phyloP scores from a whole-genome alignment of 2,113 vertebrate genomes.

The Forbesichthys papilliferus region DNA sequence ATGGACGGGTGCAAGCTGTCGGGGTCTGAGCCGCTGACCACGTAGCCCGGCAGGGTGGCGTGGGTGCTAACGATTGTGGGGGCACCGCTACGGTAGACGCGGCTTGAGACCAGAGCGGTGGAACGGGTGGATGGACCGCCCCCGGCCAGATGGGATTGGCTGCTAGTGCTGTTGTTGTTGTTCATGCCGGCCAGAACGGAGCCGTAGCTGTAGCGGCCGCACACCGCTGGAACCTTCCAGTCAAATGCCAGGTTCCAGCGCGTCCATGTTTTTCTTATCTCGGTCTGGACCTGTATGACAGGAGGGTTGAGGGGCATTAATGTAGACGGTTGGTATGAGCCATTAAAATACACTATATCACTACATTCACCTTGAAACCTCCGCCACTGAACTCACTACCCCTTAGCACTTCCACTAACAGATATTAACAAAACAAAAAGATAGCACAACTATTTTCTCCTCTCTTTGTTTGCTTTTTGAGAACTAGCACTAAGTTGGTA shows the following conservation, averaged over 20 bases:
- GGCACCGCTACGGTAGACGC: slow-evolving; percentile 47
- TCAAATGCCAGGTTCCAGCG: slow-evolving; percentile 82
- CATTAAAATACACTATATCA: background rate
- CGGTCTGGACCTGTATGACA: slow-evolving; percentile 81
- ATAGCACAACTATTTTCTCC: too few species aligned
- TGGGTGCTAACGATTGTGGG: slow-evolving; percentile 57
- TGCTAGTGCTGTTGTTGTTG: slow-evolving; percentile 83
- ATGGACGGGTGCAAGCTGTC: slow-evolving; percentile 73
- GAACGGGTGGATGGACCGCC: slow-evolving; percentile 67
- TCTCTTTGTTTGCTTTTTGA: too few species aligned
- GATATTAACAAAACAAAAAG: too few species aligned
- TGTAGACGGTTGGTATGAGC: background rate
- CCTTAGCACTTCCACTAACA: too few species aligned
- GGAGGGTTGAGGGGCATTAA: background rate
- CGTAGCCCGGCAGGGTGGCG: slow-evolving; percentile 83
- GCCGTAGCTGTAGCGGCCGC: slow-evolving; percentile 80
- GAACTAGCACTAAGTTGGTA: too few species aligned
- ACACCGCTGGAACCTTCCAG: slow-evolving; percentile 81
- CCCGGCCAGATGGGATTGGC: slow-evolving; percentile 80
- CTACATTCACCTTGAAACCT: too few species aligned
- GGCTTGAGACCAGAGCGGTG: slow-evolving; percentile 74
- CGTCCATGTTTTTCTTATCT: slow-evolving; percentile 88
- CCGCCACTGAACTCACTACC: too few species aligned
- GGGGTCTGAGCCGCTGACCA: slow-evolving; percentile 84
- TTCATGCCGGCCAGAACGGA: slow-evolving; percentile 83